phyloP scores from a whole-genome alignment of 2,113 vertebrate genomes.

The Trichechus manatus region DNA sequence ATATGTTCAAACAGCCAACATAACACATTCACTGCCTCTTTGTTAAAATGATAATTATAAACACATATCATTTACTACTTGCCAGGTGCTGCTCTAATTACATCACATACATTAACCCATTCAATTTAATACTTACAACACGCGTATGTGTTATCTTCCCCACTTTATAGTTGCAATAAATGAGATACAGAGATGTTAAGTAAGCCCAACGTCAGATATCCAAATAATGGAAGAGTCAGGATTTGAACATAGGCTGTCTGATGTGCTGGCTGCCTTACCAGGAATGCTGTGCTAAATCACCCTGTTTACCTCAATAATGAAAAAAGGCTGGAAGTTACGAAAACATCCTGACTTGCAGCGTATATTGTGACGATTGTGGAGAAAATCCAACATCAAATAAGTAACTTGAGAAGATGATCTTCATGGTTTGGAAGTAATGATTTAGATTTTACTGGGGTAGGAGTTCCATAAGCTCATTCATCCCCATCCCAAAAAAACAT shows the following conservation, averaged over 20 bases:
- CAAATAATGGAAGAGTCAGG: neutral
- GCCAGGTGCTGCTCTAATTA: neutral
- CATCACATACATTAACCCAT: neutral
- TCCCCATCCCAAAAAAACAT: neutral
- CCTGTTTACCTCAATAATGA: neutral
- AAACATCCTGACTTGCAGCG: neutral
- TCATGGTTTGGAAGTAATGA: neutral
- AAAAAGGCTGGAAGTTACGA: neutral
- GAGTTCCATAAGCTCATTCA: neutral
- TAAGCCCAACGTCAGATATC: neutral
- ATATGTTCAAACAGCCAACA: neutral
- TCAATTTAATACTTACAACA: neutral
- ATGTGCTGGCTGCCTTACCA: neutral
- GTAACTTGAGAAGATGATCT: neutral
- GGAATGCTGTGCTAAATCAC: neutral
- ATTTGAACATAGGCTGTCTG: neutral
- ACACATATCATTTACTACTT: neutral
- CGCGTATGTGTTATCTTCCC: neutral
- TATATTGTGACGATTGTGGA: neutral
- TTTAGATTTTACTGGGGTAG: neutral
- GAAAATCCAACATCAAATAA: neutral
- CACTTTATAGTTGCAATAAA: neutral
- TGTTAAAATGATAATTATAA: neutral
- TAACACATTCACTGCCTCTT: neutral
- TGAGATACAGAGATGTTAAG: neutral